Evolutionary conservation across 64 coral and sea anemone genomes (phyloP), one percentile per base, ranked within the genome.

Genomic region (Trachythela sp.): DNA sequence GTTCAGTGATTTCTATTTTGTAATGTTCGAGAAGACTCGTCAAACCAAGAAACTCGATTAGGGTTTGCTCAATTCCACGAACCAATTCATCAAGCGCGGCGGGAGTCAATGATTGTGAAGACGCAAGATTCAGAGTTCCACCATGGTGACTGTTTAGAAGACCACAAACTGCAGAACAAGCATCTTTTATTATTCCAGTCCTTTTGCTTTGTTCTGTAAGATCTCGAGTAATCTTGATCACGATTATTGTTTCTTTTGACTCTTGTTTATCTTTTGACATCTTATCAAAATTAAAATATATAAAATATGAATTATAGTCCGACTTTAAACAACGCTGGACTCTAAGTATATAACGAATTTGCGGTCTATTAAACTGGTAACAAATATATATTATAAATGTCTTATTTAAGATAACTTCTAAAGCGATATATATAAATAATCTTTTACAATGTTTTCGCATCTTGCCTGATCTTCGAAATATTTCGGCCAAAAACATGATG

Each of bases 21-120:
- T 30, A 88, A 42, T 40, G n/a, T 29, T 64, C 34, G 20, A 40
- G 87, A 50, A 89, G 29, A 32, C 30, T 80, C 36, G 87, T 89
- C 22, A 76, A 35, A 34, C 87, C 70, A 10, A 83, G 39, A 18
- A 89, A 50, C 15, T 89, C 87, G 26, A 76, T 76, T 20, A 89
- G 33, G 20, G 22, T 89, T 89, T 89, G 87, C 41, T 89, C 87
- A 51, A 89, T 80, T 80, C 22, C 64, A 30, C 70, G 87, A 89
- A 89, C 70, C 20, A 89, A 33, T 14, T 89, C 70, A 42, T 89
- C 87, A n/a, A 49, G 43, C 22, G 43, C 36, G 4, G 8, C 41
- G 39, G 86, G 56, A 88, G 36, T 88, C 22, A 88, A 88, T 1
- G 58, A 26, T 40, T 41, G 35, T 37, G 52, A 2, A 3, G 86